Percentiles rank a stretch among this genome's conserved stretches.
phyloP scores from a whole-genome alignment of 2,113 vertebrate species.

The Callorhinus ursinus region DNA sequence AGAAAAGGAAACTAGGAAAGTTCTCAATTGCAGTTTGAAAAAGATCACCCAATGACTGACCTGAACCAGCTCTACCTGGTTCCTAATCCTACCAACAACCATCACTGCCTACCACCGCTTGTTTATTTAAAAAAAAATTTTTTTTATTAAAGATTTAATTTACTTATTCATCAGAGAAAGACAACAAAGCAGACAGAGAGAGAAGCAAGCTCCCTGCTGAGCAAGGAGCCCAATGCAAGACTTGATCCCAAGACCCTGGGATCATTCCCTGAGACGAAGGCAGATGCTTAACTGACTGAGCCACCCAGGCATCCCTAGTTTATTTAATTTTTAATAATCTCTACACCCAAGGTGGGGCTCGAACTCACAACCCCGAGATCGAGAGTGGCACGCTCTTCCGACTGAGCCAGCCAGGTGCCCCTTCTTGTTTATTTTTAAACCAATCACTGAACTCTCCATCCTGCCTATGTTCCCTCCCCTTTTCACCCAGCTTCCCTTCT shows the following conservation, averaged over 20 bases:
- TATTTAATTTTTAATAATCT: not conserved
- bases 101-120: not conserved
- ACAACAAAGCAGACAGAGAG: not conserved
- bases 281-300: too few relatives aligned
- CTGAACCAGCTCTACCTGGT: not conserved
- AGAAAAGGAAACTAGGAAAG: not conserved
- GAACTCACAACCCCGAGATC: not conserved
- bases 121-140: not conserved
- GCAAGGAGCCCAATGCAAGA: not conserved
- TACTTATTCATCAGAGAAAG: not conserved
- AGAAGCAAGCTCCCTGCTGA: not conserved
- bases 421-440: not conserved
- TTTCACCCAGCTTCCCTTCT: not conserved
- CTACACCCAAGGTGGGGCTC: not conserved
- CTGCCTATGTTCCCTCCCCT: not conserved
- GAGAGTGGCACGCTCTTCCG: not conserved
- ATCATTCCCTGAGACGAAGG: too few relatives aligned
- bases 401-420: not conserved
- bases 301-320: not conserved
- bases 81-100: not conserved
- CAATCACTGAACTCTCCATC: not conserved
- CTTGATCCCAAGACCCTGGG: too few relatives aligned
- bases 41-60: not conserved
- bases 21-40: not conserved
- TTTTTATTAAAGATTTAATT: not conserved